Evolutionary conservation across 2,888 invertebrate genomes (phyloP), one percentile per base, ranked within the genome.

Genomic region (Apamea monoglypha): DNA sequence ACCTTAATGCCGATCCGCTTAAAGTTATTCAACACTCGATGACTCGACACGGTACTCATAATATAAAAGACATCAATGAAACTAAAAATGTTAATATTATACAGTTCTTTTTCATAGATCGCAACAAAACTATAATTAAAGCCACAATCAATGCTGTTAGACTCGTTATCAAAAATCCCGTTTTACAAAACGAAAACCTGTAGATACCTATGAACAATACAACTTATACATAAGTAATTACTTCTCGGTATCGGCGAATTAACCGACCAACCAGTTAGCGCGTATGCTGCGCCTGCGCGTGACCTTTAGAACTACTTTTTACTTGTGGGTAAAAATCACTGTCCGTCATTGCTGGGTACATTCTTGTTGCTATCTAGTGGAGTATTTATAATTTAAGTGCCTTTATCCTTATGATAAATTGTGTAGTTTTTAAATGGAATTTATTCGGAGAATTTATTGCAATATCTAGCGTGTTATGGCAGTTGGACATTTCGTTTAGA

Each of bases 301-400:
- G 90, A 89, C 88, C 89, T 89, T 89, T 83, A 70, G 56, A 83
- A 70, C 86, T 50, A 81, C 88, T 88, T 89, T 89, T 90, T 88
- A 86, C 81, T 71, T 81, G 70, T 29, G 50, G 70, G 75, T 83
- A 81, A 89, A 85, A 89, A 89, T 88, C 86, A 85, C 74, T 81
- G 86, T 76, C 79, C 83, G 76, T 89, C 86, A 89, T 81, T 77
- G 71, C 53, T 53, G n/a, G 47, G 73, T 67, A 76, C 82, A 89
- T 89, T 88, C 83, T 68, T 71, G 69, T 29, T 64, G 64, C 69
- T 82, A 76, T 80, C 70, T 69, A 70, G 80, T 71, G 29, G 2
- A 10, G 66, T 73, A 78, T 64, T 66, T 76, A 56, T 76, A 61
- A 76, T n/a, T 59, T 40, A 36, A 29, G n/a, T 61, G 25, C 32